Base-by-base conservation (phyloP, 23 tunicate species). In the Halocynthia roretzi region DNA sequence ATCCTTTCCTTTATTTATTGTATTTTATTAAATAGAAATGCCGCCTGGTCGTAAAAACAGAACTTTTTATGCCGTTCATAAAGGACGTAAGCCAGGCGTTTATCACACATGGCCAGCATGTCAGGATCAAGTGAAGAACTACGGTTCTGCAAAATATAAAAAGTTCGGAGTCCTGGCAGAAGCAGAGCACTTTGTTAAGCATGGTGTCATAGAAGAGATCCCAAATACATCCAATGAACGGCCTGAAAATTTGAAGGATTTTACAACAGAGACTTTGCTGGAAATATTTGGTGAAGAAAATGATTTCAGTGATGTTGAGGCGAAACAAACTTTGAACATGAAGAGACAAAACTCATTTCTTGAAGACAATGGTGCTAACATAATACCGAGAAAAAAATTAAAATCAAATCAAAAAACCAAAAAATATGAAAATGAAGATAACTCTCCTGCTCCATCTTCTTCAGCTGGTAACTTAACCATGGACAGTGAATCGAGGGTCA, bases 101-200 rank as follows among this genome's bases (percentile, higher is more conserved):
- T 91, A 85, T 52, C 67, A 80, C 8, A 62, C 84, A 50, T 91
- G 97, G 97, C 51, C 60, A 12, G 90, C 81, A 62, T 85, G 90
- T 61, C 68, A 81, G 55, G 44, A 70, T 48, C 90, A 85, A 56
- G 90, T 85, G 0, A 67, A 71, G 19, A 61, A 69, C 12, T 91
- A 81, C 67, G 20, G 71, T 23, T 87, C 84, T 8, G 83, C 90
- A 52, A 71, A 55, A 11, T 91, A 54, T 62, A 85, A 85, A 53
- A 91, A 83, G 56, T 91, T 91, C 69, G 40, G 83, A 7, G 77
- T 77, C 55, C 20, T 55, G 10, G 52, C 61, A 4, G 90, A 85
- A 56, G 97, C 97, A 7, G 18, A 83, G 18, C n/a, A 50, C 7
- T 88, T 88, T 66, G 71, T 66, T 9, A 85, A 78, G 44, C 18